Conservation (phyloP, 2,113 vertebrate genomes). For the Phalacrocorax aristotelis region DNA sequence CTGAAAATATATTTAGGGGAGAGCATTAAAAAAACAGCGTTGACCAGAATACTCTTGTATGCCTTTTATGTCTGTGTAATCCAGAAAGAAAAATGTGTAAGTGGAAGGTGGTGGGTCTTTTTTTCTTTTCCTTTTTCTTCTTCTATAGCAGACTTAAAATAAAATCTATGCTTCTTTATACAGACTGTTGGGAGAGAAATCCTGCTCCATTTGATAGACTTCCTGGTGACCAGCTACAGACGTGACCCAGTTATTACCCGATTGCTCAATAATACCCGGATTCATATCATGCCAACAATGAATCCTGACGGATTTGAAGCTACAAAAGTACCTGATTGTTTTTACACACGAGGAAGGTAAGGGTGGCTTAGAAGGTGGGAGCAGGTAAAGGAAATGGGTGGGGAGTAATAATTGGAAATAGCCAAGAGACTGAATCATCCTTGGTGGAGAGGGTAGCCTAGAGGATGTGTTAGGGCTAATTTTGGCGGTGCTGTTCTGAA, state of each 20-base stretch:
- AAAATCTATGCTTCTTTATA: not conserved
- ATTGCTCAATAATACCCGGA: slow-evolving; percentile 82
- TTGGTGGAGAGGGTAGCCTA: not conserved
- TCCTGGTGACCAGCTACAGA: slow-evolving; percentile 81
- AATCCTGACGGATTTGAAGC: slow-evolving; percentile 94
- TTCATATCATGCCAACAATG: slow-evolving; percentile 95
- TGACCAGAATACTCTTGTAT: not conserved
- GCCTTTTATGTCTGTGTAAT: not conserved
- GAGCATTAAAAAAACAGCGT: not conserved
- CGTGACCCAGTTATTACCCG: slow-evolving; percentile 73
- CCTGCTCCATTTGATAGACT: slow-evolving; percentile 87
- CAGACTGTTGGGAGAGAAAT: slow-evolving; percentile 90
- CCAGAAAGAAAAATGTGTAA: not conserved
- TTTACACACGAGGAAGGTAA: slow-evolving; percentile 82
- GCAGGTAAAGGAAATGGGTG: not conserved
- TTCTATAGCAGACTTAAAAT: not conserved
- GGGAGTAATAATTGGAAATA: not conserved
- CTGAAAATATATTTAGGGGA: not conserved
- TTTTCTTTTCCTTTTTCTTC: not conserved
- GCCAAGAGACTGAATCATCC: not conserved
- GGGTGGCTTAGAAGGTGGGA: not conserved
- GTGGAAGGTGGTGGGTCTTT: not conserved
- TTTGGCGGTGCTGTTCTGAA: not conserved
- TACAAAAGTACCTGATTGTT: slow-evolving; percentile 71
- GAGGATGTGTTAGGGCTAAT: not conserved